A percentile compares a stretch with the other conserved stretches of the same genome.
phyloP scores from a whole-genome alignment of 2,797 vertebrate species.

The Syndactyla subalaris region DNA sequence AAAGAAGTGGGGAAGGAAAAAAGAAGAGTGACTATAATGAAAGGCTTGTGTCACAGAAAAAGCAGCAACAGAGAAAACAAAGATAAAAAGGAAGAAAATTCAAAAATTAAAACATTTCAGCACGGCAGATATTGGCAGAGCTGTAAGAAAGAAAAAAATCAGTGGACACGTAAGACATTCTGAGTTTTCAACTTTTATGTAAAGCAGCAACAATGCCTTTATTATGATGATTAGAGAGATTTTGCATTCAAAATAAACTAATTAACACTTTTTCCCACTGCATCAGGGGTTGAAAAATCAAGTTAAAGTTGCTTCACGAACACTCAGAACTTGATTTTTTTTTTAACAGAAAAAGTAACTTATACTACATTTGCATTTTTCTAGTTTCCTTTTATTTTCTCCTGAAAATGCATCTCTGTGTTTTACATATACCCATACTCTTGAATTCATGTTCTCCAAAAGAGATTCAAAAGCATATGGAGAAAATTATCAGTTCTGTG shows the following conservation, averaged over 20 bases:
- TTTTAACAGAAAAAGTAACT: neutral
- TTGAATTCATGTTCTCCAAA: neutral
- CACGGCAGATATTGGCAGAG: constrained; percentile 81
- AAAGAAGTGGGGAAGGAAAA: constrained; percentile 84
- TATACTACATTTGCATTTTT: neutral
- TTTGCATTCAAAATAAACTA: constrained; percentile 63
- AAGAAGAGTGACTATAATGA: constrained; percentile 84
- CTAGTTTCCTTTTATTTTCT: neutral
- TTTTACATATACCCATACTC: neutral
- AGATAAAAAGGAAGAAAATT: constrained; percentile 82
- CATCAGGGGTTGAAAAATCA: constrained; percentile 69
- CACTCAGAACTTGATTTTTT: neutral
- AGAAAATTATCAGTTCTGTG: neutral
- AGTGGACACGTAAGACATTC: constrained; percentile 75
- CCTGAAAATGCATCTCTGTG: neutral
- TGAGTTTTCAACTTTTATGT: constrained; percentile 69
- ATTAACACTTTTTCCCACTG: constrained; percentile 62
- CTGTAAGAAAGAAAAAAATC: constrained; percentile 81
- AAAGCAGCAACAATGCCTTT: constrained; percentile 75
- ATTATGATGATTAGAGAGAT: constrained; percentile 59
- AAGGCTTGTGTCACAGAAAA: constrained; percentile 84
- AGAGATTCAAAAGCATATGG: neutral
- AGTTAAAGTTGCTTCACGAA: constrained; percentile 23
- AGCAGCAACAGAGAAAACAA: constrained; percentile 87
- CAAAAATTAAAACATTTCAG: constrained; percentile 84